A percentile compares a stretch with the other conserved stretches of the same genome.
Evolutionary conservation across 2,797 vertebrate species (phyloP).

Genomic region (Chrosomus eos): DNA sequence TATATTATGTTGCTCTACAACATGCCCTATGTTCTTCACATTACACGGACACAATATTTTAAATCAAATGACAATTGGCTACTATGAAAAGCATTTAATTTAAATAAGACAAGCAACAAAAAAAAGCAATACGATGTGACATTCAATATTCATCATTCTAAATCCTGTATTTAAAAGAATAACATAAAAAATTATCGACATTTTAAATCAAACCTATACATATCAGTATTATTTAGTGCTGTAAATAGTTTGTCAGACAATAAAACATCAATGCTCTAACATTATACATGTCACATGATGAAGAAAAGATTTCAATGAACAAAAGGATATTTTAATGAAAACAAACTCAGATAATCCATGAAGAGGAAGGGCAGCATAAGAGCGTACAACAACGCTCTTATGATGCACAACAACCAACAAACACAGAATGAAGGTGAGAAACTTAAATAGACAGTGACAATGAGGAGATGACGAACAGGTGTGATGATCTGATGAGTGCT

Average conservation of each 20-base stretch:
- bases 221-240: neutral
- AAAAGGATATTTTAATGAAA: too few relatives aligned
- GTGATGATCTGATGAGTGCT: too few relatives aligned
- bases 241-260: neutral
- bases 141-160: neutral
- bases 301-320: too few relatives aligned
- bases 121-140: neutral
- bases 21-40: constrained; percentile 29
- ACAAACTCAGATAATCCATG: too few relatives aligned
- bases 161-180: neutral
- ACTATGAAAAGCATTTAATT: neutral
- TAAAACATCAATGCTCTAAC: neutral
- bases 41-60: constrained; percentile 4
- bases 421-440: too few relatives aligned
- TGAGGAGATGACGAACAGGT: too few relatives aligned
- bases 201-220: neutral
- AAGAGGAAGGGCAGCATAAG: too few relatives aligned
- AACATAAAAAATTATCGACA: neutral
- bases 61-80: neutral
- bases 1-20: constrained; percentile 19
- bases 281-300: neutral
- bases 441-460: too few relatives aligned
- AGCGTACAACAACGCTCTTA: too few relatives aligned
- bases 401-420: too few relatives aligned
- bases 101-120: neutral